A percentile compares a stretch with the other conserved stretches of the same genome.
Evolutionary conservation across 2,888 invertebrate species (phyloP).

Genomic region (Allacma fusca): DNA sequence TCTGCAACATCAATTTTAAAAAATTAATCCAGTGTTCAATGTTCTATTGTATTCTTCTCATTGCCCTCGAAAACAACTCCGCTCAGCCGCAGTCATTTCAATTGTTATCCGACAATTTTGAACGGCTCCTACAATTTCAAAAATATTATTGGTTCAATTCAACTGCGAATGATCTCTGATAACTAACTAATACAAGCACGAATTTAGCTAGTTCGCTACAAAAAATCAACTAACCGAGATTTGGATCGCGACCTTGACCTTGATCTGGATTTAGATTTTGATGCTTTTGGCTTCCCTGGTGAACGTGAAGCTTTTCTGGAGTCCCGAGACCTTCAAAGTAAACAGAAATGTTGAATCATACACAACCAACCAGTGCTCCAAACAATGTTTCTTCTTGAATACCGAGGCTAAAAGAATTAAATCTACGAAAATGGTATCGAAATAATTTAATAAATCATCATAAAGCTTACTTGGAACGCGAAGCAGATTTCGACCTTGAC

Average conservation of each 20-base stretch:
- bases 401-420: too few relatives aligned
- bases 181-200: too few relatives aligned
- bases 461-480: constrained; percentile 70
- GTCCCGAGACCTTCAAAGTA: constrained; percentile 72
- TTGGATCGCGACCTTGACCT: constrained; percentile 70
- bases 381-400: too few relatives aligned
- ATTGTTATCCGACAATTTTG: neutral
- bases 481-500: constrained; percentile 76
- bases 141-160: too few relatives aligned
- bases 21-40: neutral
- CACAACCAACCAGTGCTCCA: too few relatives aligned
- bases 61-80: neutral
- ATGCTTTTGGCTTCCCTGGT: constrained; percentile 47
- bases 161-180: too few relatives aligned
- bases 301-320: constrained; percentile 68
- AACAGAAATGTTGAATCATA: too few relatives aligned
- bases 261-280: constrained; percentile 61
- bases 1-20: too few relatives aligned
- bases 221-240: constrained; percentile 62
- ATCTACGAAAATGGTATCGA: too few relatives aligned
- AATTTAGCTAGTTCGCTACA: too few relatives aligned
- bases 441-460: neutral
- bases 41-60: neutral
- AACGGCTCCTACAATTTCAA: neutral
- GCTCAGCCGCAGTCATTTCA: neutral